Percentiles rank a stretch among this genome's conserved stretches.
phyloP scores from a whole-genome alignment of 2,113 vertebrate species.

The Ariopsis seemanni region DNA sequence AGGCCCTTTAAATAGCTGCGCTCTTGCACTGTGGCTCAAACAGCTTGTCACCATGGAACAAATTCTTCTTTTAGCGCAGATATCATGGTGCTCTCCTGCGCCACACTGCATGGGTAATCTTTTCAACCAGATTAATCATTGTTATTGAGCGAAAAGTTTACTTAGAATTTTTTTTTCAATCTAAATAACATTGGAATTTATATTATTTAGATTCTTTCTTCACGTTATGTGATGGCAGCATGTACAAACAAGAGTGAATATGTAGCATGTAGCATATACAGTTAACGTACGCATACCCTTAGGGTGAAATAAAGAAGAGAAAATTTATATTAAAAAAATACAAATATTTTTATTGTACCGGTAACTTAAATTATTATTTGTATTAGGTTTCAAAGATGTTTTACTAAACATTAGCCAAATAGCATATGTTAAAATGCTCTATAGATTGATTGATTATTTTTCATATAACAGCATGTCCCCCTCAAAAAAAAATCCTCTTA shows the following conservation, averaged over 20 bases:
- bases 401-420: neutral
- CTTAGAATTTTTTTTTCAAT: neutral
- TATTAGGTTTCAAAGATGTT: neutral
- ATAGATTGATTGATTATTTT: neutral
- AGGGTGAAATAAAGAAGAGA: neutral
- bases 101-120: slow-evolving; percentile 13
- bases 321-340: neutral
- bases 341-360: too few species aligned
- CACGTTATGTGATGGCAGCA: neutral
- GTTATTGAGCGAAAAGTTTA: neutral
- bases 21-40: slow-evolving; percentile 38
- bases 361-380: neutral
- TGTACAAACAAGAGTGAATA: neutral
- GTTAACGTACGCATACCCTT: neutral
- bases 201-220: neutral
- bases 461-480: neutral
- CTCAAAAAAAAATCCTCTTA: neutral
- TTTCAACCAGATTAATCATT: slow-evolving; percentile 42
- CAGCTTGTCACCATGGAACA: slow-evolving; percentile 43
- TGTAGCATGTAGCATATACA: neutral
- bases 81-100: slow-evolving; percentile 17
- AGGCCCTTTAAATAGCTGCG: slow-evolving; percentile 49
- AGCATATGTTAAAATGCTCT: neutral
- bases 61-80: slow-evolving; percentile 43
- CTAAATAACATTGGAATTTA: neutral